phyloP scores from a whole-genome alignment of 2,888 invertebrate species.

The Drosophila setosimentum region DNA sequence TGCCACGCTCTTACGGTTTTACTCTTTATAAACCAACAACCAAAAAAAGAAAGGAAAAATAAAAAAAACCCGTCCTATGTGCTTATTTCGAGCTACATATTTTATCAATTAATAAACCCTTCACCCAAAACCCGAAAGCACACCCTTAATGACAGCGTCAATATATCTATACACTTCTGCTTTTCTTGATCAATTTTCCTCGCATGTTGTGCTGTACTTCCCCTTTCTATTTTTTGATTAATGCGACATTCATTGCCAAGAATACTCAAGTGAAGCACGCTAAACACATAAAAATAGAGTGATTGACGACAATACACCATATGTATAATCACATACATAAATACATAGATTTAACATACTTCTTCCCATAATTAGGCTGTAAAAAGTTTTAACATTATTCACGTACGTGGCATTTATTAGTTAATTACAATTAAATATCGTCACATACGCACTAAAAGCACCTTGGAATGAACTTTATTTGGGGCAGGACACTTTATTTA shows the following conservation, averaged over 20 bases:
- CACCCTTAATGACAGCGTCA: constrained; percentile 32
- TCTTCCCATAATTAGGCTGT: constrained; percentile 27
- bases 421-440: constrained; percentile 49
- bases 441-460: constrained; percentile 40
- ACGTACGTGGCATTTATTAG: constrained; percentile 48
- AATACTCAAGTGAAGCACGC: constrained; percentile 54
- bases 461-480: constrained; percentile 17
- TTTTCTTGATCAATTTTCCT: constrained; percentile 8
- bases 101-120: constrained; percentile 25
- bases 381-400: constrained; percentile 52
- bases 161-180: constrained; percentile 5
- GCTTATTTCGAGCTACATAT: constrained; percentile 16
- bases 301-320: constrained; percentile 38
- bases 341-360: constrained; percentile 9
- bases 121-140: constrained; percentile 5
- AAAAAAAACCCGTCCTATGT: neutral
- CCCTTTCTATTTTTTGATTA: constrained; percentile 31
- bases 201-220: constrained; percentile 29
- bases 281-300: constrained; percentile 52
- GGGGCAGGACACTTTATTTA: neutral
- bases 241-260: constrained; percentile 46
- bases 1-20: constrained; percentile 1
- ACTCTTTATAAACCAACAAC: neutral
- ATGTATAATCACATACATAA: constrained; percentile 2
- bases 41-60: neutral